phyloP scores from a whole-genome alignment of 1,140 invertebrate species.

The Drosophila santomea region DNA sequence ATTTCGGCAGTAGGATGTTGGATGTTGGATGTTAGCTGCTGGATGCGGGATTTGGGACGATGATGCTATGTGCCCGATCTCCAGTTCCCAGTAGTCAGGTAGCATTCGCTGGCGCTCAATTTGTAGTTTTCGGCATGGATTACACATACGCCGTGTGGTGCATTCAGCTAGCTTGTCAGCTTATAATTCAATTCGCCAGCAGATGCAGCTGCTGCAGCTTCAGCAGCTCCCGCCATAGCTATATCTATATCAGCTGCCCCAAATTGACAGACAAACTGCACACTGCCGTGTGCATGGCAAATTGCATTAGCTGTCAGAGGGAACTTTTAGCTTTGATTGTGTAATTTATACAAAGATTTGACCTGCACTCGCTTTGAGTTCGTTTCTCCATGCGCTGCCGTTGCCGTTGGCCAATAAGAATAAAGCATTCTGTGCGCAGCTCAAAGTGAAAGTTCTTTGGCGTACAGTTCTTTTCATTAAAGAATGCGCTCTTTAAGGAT shows the following conservation, averaged over 20 bases:
- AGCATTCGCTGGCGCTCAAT: slow-evolving; percentile 48
- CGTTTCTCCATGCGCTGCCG: neutral
- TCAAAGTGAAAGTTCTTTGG: slow-evolving; percentile 19
- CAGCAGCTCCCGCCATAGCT: neutral
- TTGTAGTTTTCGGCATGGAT: slow-evolving; percentile 62
- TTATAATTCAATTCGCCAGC: slow-evolving; percentile 75
- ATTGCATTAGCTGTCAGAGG: slow-evolving; percentile 69
- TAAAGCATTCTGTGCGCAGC: slow-evolving; percentile 4
- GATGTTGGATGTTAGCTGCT: neutral
- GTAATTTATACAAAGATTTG: slow-evolving; percentile 66
- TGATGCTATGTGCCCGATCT: neutral
- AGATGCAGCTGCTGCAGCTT: slow-evolving; percentile 8
- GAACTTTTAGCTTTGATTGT: slow-evolving; percentile 35
- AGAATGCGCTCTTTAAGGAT: neutral
- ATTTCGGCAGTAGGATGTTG: slow-evolving; percentile 22
- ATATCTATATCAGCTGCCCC: slow-evolving; percentile 37
- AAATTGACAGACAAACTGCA: slow-evolving; percentile 51
- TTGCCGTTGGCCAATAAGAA: slow-evolving; percentile 12
- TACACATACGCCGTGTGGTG: slow-evolving; percentile 66
- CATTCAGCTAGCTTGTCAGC: slow-evolving; percentile 57
- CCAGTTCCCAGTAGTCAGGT: slow-evolving; percentile 27
- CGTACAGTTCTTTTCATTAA: too few relatives aligned
- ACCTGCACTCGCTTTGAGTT: slow-evolving; percentile 22
- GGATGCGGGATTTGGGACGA: slow-evolving; percentile 18
- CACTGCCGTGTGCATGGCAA: slow-evolving; percentile 36